phyloP scores from a whole-genome alignment of 1,140 invertebrate genomes.

The Drosophila auraria region DNA sequence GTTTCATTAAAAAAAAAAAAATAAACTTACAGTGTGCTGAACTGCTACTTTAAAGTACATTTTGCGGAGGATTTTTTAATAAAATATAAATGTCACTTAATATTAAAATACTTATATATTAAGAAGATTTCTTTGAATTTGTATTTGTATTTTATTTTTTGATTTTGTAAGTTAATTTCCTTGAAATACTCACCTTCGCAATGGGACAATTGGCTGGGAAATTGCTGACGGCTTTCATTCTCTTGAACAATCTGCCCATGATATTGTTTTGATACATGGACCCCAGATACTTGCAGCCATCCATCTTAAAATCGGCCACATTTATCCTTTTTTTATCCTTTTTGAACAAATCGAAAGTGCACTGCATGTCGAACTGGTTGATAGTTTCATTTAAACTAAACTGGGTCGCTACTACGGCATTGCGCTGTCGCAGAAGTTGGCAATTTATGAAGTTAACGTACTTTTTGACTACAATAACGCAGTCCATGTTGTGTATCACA shows the following conservation, averaged over 20 bases:
- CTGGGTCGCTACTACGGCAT: background rate
- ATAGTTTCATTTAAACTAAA: slow-evolving; percentile 31
- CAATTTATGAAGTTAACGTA: slow-evolving; percentile 14
- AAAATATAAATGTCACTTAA: no score
- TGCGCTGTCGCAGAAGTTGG: slow-evolving; percentile 10
- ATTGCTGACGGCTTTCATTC: slow-evolving; percentile 35
- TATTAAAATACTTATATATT: no score
- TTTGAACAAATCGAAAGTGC: slow-evolving; percentile 40
- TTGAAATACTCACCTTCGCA: slow-evolving; percentile 19
- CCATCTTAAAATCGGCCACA: slow-evolving; percentile 29
- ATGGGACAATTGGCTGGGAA: slow-evolving; percentile 48
- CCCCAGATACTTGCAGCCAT: slow-evolving; percentile 61
- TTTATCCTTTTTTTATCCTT: slow-evolving; percentile 50
- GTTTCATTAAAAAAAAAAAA: no score
- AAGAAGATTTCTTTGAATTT: no score
- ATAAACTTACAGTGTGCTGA: no score
- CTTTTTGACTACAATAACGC: background rate
- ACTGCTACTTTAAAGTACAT: no score
- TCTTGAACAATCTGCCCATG: slow-evolving; percentile 31
- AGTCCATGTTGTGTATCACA: slow-evolving; percentile 10
- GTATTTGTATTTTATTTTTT: background rate
- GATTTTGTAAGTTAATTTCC: background rate
- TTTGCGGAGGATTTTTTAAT: no score
- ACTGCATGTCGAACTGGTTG: slow-evolving; percentile 14
- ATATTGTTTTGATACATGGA: slow-evolving; percentile 40